Percentiles rank a stretch among this genome's conserved stretches.
These are phyloP conservation scores for Caradrina clavipalpis DNA, from an alignment of 2,888 invertebrate genomes.

Conservation along the genomic window DNA sequence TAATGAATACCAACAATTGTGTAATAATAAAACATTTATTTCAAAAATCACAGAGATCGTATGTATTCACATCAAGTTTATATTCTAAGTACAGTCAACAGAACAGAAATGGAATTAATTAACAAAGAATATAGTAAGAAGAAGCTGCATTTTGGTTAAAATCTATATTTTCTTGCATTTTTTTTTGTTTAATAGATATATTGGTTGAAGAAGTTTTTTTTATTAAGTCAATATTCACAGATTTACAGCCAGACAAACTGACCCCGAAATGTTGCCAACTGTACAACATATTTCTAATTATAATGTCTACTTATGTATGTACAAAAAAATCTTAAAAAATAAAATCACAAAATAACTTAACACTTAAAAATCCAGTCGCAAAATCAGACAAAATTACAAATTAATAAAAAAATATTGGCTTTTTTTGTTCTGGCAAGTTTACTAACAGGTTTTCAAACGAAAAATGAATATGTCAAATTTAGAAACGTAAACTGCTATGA, in stretches of 20 bases:
- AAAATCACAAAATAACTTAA: conserved; percentile 52
- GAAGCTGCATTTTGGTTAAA: neutral
- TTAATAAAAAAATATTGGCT: conserved; percentile 14
- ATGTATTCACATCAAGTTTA: conserved; percentile 61
- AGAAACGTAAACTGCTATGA: no score
- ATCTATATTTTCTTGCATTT: no score
- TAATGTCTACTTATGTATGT: conserved; percentile 29
- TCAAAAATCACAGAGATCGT: conserved; percentile 80
- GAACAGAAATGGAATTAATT: neutral
- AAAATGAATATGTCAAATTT: conserved; percentile 10
- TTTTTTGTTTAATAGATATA: neutral
- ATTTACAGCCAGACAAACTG: neutral
- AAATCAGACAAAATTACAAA: conserved; percentile 41
- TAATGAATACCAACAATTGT: conserved; percentile 38
- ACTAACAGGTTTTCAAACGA: conserved; percentile 10
- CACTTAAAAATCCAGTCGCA: conserved; percentile 38
- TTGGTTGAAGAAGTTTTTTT: neutral
- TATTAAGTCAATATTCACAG: no score
- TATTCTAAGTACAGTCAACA: conserved; percentile 61
- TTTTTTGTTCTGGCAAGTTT: conserved; percentile 9
- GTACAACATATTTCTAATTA: conserved; percentile 32
- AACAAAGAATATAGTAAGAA: neutral
- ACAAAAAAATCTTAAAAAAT: conserved; percentile 54
- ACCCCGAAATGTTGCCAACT: conserved; percentile 30
- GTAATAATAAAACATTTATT: conserved; percentile 81